phyloP scores from a whole-genome alignment of 2,113 vertebrate genomes.

The Melanostigma gelatinosum region DNA sequence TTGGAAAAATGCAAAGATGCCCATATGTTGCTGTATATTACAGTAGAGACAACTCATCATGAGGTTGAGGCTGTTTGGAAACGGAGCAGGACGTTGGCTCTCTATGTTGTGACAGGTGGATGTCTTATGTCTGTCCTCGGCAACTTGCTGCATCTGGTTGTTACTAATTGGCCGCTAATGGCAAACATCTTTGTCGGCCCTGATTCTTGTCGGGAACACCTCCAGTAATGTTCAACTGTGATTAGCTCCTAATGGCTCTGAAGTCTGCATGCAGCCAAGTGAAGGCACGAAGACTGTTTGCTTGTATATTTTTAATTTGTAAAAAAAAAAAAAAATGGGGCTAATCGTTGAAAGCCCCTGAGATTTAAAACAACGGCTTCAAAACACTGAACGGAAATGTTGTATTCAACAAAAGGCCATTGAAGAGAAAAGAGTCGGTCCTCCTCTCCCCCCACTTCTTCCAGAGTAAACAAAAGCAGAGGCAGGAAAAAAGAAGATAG shows the following conservation, averaged over 20 bases:
- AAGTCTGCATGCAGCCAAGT: conserved; percentile 20
- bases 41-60: neutral
- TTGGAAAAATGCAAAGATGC: neutral
- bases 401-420: conserved; percentile 31
- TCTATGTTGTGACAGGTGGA: conserved; percentile 73
- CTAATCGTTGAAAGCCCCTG: neutral
- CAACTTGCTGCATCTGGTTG: conserved; percentile 68
- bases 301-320: conserved; percentile 10
- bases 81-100: conserved; percentile 11
- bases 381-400: conserved; percentile 21
- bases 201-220: conserved; percentile 68
- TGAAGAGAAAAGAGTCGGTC: conserved; percentile 30
- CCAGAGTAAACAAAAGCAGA: conserved; percentile 62
- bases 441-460: conserved; percentile 12
- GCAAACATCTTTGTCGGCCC: conserved; percentile 60
- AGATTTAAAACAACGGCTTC: neutral
- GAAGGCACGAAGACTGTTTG: neutral
- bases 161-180: conserved; percentile 74
- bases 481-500: conserved; percentile 11
- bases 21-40: neutral
- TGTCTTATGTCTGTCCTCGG: conserved; percentile 58
- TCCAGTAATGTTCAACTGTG: conserved; percentile 54
- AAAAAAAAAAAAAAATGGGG: neutral
- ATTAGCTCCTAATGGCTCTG: conserved; percentile 53
- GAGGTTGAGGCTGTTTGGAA: conserved; percentile 10